A percentile compares a stretch with the other conserved stretches of the same genome.
phyloP scores from a whole-genome alignment of 2,888 invertebrate genomes.

The Eueremaeus valkanovi region DNA sequence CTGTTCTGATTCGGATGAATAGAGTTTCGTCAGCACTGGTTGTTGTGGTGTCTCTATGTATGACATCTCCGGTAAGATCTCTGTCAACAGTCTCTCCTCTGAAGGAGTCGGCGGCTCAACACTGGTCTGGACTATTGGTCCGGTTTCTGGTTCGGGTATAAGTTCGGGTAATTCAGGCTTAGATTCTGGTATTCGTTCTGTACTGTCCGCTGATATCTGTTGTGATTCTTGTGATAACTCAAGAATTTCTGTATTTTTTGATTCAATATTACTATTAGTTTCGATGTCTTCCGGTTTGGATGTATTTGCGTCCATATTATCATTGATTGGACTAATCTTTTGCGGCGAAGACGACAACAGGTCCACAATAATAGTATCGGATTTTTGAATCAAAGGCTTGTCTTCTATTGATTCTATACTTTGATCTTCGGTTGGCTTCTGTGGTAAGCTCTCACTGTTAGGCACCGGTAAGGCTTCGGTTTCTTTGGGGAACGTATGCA shows the following conservation, averaged over 20 bases:
- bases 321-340: neutral
- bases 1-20: neutral
- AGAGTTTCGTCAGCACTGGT: neutral
- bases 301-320: neutral
- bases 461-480: neutral
- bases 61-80: neutral
- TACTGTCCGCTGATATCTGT: too few relatives aligned
- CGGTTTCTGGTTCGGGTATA: neutral
- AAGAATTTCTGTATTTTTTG: neutral
- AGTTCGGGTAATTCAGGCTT: too few relatives aligned
- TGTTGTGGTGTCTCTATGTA: neutral
- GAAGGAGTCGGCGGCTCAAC: conserved; percentile 13
- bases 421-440: neutral
- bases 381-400: neutral
- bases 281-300: neutral
- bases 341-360: neutral
- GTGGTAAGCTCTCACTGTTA: neutral
- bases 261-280: neutral
- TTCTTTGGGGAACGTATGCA: neutral
- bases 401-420: neutral
- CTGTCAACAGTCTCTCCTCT: neutral
- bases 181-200: neutral
- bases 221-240: too few relatives aligned
- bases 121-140: neutral
- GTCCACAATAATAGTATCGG: neutral